Base-by-base conservation (phyloP, 2,888 invertebrate species). In the Sinotaia quadrata region DNA sequence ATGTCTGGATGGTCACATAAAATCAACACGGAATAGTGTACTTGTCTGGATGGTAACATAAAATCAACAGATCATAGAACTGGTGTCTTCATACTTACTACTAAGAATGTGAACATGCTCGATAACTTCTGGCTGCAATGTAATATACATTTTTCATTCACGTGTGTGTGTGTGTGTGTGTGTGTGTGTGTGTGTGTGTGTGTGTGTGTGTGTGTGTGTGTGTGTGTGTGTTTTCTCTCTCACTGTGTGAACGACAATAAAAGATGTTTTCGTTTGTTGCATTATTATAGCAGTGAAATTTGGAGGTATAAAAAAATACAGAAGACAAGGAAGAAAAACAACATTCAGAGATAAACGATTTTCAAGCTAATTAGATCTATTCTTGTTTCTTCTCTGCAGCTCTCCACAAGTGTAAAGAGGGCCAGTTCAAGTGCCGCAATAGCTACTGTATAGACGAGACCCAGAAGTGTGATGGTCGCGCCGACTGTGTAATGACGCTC, bases 401-500 rank as follows among this genome's bases (percentile, higher is more conserved):
- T 29, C 75, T 85, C 61, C 84, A 81, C 74, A 65, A 72, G 27
- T 90, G 90, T 71, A 71, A 60, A 67, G 21, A 63, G 41, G 70
- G 79, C 49, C 61, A 84, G 78, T 89, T 87, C 78, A 89, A 89
- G 78, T 90, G 90, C 73, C 81, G 83, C 2, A 82, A 84, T 49
- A 89, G 89, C 1, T 88, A 88, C 63, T 90, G 90, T 72, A 84
- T 90, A n/a, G 81, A 88, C 73, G 65, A 71, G 21, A 73, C 78
- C 0, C 80, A 87, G 21, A 77, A 83, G 27, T 90, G 90, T 79
- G 87, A 90, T 75, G 81, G 79, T 0, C 69, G 75, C 10, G 79
- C 87, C 2, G 89, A 90, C 77, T 90, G 90, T 71, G 80, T 80
- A n/a, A 75, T 78, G 71, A 86, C 88, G 0, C 88, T 87, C 84